phyloP scores from a whole-genome alignment of 2,797 vertebrate species.

The Astyanax mexicanus region DNA sequence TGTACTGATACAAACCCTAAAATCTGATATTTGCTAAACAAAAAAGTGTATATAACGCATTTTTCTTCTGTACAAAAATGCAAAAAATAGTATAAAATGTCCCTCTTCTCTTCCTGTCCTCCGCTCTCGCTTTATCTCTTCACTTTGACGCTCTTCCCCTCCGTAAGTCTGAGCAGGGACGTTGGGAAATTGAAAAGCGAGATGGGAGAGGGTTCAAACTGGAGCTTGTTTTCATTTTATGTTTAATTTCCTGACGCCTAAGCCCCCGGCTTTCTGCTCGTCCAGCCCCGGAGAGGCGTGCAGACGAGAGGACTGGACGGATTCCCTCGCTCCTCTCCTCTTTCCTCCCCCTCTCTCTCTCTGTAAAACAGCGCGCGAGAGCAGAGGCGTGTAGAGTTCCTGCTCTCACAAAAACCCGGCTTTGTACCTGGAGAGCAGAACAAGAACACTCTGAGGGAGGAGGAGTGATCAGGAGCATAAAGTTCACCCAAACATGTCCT shows the following conservation, averaged over 20 bases:
- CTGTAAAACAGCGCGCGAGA: conserved; percentile 25
- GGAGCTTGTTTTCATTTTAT: conserved; percentile 94
- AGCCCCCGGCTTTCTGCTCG: conserved; percentile 85
- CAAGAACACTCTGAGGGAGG: conserved; percentile 13
- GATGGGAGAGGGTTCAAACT: conserved; percentile 82
- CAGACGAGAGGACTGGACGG: conserved; percentile 53
- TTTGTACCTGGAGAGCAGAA: conserved; percentile 35
- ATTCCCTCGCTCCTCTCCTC: conserved; percentile 42
- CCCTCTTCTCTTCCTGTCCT: conserved; percentile 18
- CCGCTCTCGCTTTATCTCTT: conserved; percentile 27
- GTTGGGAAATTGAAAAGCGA: conserved; percentile 84
- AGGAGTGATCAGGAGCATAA: conserved; percentile 34
- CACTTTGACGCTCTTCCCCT: conserved; percentile 45
- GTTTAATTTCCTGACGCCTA: conserved; percentile 98
- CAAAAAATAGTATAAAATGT: background rate
- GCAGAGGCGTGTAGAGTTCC: conserved; percentile 44
- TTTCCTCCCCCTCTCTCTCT: conserved; percentile 5
- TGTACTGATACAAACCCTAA: too few species aligned
- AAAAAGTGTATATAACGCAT: too few species aligned
- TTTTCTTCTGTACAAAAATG: background rate
- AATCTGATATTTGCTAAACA: too few species aligned
- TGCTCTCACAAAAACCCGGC: conserved; percentile 28
- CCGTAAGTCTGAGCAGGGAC: conserved; percentile 61
- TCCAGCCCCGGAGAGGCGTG: conserved; percentile 65
- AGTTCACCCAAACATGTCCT: conserved; percentile 33